Evolutionary conservation across 1,140 invertebrate species (phyloP).

Genomic region (Saxidomus purpurata): DNA sequence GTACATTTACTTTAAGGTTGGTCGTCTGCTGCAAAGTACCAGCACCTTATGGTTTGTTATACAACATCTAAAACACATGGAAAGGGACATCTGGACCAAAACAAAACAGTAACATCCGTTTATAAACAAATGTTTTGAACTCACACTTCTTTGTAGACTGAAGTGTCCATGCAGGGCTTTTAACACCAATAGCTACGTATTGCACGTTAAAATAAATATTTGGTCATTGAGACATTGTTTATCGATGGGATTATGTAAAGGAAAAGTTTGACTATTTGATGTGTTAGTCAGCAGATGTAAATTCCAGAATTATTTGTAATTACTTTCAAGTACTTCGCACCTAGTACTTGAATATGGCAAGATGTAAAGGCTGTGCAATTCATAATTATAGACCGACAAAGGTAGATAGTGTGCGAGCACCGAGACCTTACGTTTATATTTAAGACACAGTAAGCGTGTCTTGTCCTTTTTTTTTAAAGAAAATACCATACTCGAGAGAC

Average conservation of each 20-base stretch:
- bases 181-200: background rate
- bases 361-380: too few relatives aligned
- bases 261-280: background rate
- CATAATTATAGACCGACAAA: too few relatives aligned
- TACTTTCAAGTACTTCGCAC: background rate
- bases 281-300: background rate
- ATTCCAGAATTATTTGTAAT: background rate
- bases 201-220: background rate
- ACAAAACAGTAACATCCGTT: background rate
- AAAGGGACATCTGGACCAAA: background rate
- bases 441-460: too few relatives aligned
- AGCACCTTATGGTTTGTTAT: too few relatives aligned
- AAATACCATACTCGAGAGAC: too few relatives aligned
- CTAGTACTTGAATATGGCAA: too few relatives aligned
- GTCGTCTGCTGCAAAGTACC: too few relatives aligned
- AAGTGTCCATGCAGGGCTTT: background rate
- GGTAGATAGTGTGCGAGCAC: too few relatives aligned
- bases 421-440: too few relatives aligned
- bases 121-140: background rate
- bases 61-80: too few relatives aligned
- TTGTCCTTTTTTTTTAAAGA: too few relatives aligned
- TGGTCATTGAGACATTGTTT: background rate
- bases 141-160: background rate
- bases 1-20: too few relatives aligned
- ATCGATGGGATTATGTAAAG: background rate